These are phyloP conservation scores for Selene dorsalis DNA, from an alignment of 2,797 vertebrate genomes.

Conservation along the genomic window DNA sequence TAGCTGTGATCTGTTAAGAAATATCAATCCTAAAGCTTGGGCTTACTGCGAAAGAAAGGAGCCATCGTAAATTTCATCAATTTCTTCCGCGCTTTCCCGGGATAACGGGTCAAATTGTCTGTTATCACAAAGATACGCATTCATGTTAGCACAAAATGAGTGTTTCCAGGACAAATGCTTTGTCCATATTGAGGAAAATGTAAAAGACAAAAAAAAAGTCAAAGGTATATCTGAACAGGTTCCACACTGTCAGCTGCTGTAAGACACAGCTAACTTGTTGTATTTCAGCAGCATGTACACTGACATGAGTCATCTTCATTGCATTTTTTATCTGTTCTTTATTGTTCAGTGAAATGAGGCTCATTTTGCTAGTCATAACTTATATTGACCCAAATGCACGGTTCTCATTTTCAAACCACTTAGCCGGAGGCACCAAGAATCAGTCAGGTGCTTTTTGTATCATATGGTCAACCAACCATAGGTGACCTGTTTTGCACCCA, in stretches of 20 bases:
- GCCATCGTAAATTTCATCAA: slow-evolving; percentile 14
- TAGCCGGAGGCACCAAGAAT: slow-evolving; percentile 27
- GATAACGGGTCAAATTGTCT: slow-evolving; percentile 4
- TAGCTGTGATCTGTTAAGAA: slow-evolving; percentile 13
- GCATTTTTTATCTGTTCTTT: slow-evolving; percentile 23
- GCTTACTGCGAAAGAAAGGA: slow-evolving; percentile 3
- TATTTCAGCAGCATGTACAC: slow-evolving; percentile 17
- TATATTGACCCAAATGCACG: slow-evolving; percentile 2
- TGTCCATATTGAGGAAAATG: background rate
- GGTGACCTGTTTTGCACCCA: slow-evolving; percentile 28
- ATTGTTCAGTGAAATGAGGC: slow-evolving; percentile 30
- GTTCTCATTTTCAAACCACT: slow-evolving; percentile 18
- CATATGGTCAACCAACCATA: slow-evolving; percentile 18
- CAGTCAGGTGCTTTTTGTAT: slow-evolving; percentile 18
- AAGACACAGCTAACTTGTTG: background rate
- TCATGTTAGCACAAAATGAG: background rate
- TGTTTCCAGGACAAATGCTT: background rate
- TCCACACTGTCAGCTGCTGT: background rate
- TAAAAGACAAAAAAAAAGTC: background rate
- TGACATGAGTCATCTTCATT: slow-evolving; percentile 16
- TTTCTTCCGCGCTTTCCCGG: background rate
- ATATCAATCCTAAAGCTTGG: background rate
- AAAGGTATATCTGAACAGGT: background rate
- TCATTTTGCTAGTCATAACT: slow-evolving; percentile 21
- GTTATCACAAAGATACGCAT: background rate